These are phyloP conservation scores for Percopsis omiscomaycus DNA, from an alignment of 2,797 vertebrate genomes.

Conservation along the genomic window DNA sequence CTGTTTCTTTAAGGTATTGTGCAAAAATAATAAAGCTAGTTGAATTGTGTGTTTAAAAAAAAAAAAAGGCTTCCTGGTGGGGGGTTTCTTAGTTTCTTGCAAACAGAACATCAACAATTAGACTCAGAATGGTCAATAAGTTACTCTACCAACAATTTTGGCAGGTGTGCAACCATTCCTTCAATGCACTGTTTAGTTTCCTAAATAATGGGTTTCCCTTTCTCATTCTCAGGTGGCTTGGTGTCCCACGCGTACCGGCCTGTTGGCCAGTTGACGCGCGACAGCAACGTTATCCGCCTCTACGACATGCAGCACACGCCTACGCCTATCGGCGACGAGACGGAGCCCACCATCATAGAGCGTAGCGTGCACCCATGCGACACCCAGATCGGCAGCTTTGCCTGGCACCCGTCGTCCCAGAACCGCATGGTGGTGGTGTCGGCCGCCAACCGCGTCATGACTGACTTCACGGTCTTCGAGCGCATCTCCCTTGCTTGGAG, in stretches of 20 bases:
- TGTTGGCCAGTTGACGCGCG: conserved; percentile 92
- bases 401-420: conserved; percentile 95
- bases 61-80: too few relatives aligned
- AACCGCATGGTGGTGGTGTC: conserved; percentile 98
- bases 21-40: not conserved
- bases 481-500: conserved; percentile 97
- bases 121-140: not conserved
- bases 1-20: not conserved
- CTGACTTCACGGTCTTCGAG: conserved; percentile 97
- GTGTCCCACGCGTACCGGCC: conserved; percentile 95
- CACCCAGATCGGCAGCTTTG: conserved; percentile 92
- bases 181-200: not conserved
- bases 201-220: not conserved
- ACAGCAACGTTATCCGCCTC: conserved; percentile 93
- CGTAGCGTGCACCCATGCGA: conserved; percentile 94
- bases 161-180: not conserved
- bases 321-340: conserved; percentile 95
- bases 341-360: conserved; percentile 98
- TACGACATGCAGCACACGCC: conserved; percentile 99
- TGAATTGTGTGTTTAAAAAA: not conserved
- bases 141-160: not conserved
- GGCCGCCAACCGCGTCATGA: conserved; percentile 89
- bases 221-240: conserved; percentile 81
- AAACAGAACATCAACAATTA: not conserved
- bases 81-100: not conserved